A percentile compares a stretch with the other conserved stretches of the same genome.
Evolutionary conservation across 2,888 invertebrate genomes (phyloP).

Genomic region (Tuberolachnus salignus): DNA sequence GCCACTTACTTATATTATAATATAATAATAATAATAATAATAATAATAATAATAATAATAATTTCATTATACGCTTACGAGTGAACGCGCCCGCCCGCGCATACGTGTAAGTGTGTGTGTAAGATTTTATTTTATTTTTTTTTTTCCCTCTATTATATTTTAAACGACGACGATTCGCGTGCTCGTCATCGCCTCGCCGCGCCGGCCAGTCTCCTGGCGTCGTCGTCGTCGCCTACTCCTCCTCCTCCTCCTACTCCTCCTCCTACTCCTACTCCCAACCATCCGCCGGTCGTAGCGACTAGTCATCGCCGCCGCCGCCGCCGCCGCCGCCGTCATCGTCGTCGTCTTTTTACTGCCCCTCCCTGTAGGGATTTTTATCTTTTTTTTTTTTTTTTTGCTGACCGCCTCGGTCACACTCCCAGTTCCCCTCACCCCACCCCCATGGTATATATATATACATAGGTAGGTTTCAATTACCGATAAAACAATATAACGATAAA

Average conservation of each 20-base stretch:
- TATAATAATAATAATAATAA: background rate
- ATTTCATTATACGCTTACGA: constrained; percentile 12
- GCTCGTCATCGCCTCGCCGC: constrained; percentile 30
- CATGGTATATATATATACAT: no score
- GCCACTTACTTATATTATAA: background rate
- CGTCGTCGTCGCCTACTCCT: constrained; percentile 1
- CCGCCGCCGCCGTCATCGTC: background rate
- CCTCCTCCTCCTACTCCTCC: constrained; percentile 4
- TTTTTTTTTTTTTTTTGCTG: background rate
- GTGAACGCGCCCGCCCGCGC: background rate
- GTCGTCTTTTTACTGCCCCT: background rate
- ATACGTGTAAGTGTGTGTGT: background rate
- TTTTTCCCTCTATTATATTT: constrained; percentile 6
- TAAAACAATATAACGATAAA: no score
- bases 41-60: background rate
- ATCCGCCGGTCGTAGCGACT: background rate
- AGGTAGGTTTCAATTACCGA: no score
- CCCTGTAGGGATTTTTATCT: background rate
- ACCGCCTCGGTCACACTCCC: background rate
- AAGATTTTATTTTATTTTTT: no score
- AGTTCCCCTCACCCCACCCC: background rate
- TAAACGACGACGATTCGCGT: constrained; percentile 38
- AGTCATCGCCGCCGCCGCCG: background rate
- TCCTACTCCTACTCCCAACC: background rate
- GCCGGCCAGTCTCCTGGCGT: constrained; percentile 39